Base-by-base conservation (phyloP, 2,113 vertebrate species). In the Ceyx cyanopectus region DNA sequence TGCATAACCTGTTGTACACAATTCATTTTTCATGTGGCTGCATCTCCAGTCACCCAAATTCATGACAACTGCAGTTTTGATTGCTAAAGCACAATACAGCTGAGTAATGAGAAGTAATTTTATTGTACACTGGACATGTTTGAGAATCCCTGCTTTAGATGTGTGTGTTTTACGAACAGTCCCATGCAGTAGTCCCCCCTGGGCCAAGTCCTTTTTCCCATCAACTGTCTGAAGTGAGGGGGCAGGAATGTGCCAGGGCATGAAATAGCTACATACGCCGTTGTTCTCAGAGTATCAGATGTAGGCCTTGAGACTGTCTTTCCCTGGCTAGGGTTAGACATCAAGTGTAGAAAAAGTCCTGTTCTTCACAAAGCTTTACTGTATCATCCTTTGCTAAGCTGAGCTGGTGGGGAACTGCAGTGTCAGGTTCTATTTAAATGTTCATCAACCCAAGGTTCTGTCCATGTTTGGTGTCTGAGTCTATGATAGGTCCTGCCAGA, bases 31-130 rank as follows among this genome's bases (percentile, higher is more conserved):
- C 61, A 76, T 65, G 63, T 51, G 75, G 75, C 24, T 1, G 1
- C 72, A 85, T 95, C 79, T 94, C 93, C 92, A 91, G 75, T 78
- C 54, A 7, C 87, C 61, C 78, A 82, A 61, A 91, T 89, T 85
- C 93, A 69, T 69, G 93, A 87, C 93, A 93, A 93, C 91, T 94
- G 89, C 81, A 92, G 91, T 94, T 95, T 91, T 89, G 93, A 79
- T 91, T 85, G 90, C 62, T 95, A 40, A 85, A 81, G 79, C 75
- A 87, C 93, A 95, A 94, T 65, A 82, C 84, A 91, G 87, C 74
- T 69, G 75, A 93, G 75, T 69, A 91, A 94, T 82, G 94, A 92
- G 94, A 87, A 93, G 85, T 91, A 87, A 73, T 87, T 93, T 62
- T 87, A 65, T 89, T 82, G 74, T 92, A 50, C 1, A 6, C 74